Percentiles rank a stretch among this genome's conserved stretches.
These are phyloP conservation scores for Amphiprion ocellaris DNA, from an alignment of 2,113 vertebrate genomes.

Conservation along the genomic window DNA sequence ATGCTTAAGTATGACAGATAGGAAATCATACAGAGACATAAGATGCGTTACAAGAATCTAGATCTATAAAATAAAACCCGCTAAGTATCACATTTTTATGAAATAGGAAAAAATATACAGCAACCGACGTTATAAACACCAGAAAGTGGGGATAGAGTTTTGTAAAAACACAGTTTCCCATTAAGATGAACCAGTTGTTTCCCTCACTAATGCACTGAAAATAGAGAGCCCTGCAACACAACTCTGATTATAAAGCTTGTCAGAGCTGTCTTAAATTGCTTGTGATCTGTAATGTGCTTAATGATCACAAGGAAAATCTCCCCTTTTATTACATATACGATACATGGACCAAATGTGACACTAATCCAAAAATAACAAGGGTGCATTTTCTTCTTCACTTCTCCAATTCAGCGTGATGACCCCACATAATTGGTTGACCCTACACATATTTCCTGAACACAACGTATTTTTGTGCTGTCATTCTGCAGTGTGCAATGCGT, in stretches of 20 bases:
- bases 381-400: constrained; percentile 59
- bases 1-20: constrained; percentile 3
- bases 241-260: constrained; percentile 23
- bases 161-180: constrained; percentile 5
- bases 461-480: constrained; percentile 23
- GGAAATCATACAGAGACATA: constrained; percentile 11
- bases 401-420: constrained; percentile 57
- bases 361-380: constrained; percentile 81
- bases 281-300: constrained; percentile 65
- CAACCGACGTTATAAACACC: background rate
- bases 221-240: constrained; percentile 45
- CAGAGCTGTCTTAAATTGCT: constrained; percentile 40
- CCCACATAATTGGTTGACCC: constrained; percentile 65
- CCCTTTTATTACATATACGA: constrained; percentile 44
- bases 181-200: constrained; percentile 24
- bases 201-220: constrained; percentile 71
- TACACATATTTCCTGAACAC: constrained; percentile 41
- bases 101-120: constrained; percentile 10
- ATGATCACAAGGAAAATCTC: constrained; percentile 57
- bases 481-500: constrained; percentile 5
- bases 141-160: background rate
- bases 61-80: background rate
- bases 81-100: background rate
- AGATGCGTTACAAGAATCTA: constrained; percentile 8
- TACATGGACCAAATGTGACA: constrained; percentile 69